phyloP scores from a whole-genome alignment of 1,140 invertebrate species.

The Drosophila ficusphila region DNA sequence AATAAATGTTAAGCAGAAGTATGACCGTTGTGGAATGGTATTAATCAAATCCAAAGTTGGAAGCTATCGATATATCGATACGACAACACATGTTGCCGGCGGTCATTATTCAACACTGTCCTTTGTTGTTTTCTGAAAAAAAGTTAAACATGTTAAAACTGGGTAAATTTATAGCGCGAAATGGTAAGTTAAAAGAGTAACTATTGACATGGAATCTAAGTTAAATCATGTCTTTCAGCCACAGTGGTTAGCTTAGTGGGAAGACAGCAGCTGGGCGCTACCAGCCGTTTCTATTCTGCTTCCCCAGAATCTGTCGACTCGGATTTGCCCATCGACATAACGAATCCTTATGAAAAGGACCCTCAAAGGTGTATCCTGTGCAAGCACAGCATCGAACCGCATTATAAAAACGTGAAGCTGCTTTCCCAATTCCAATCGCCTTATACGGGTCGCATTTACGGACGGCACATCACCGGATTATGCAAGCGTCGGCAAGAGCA shows the following conservation, averaged over 20 bases:
- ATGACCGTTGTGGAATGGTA: too few relatives aligned
- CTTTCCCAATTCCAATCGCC: slow-evolving; percentile 98
- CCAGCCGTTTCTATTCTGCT: slow-evolving; percentile 37
- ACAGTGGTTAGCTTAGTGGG: slow-evolving; percentile 30
- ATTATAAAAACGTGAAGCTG: slow-evolving; percentile 96
- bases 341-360: slow-evolving; percentile 93
- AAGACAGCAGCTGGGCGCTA: slow-evolving; percentile 4
- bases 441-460: slow-evolving; percentile 95
- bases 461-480: slow-evolving; percentile 94
- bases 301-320: slow-evolving; percentile 12
- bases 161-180: slow-evolving; percentile 42
- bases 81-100: not conserved
- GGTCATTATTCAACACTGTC: slow-evolving; percentile 3
- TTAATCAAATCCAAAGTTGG: too few relatives aligned
- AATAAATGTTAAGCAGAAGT: slow-evolving; percentile 9
- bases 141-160: slow-evolving; percentile 58
- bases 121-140: slow-evolving; percentile 13
- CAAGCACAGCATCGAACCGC: slow-evolving; percentile 90
- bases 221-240: slow-evolving; percentile 2
- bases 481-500: slow-evolving; percentile 90
- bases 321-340: slow-evolving; percentile 88
- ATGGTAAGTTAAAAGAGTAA: slow-evolving; percentile 33
- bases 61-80: slow-evolving; percentile 7
- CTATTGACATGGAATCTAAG: too few relatives aligned
- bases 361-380: slow-evolving; percentile 93